Evolutionary conservation across 53 echinoderm and acorn worm species (phyloP).

Genomic region (Mesocentrotus franciscanus): DNA sequence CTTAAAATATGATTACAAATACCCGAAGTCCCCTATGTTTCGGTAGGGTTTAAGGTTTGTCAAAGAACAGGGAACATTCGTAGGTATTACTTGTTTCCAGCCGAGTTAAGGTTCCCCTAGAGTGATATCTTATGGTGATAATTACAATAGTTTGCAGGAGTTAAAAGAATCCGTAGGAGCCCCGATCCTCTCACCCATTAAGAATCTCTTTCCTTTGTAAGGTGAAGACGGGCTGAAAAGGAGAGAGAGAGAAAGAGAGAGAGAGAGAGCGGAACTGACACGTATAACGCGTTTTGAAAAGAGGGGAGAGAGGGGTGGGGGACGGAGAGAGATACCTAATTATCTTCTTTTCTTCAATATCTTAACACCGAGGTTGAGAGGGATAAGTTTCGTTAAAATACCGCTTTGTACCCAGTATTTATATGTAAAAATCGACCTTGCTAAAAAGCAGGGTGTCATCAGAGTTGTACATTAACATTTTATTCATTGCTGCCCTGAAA

Average conservation of each 20-base stretch:
- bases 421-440: no score
- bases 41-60: not conserved
- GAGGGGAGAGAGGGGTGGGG: not conserved
- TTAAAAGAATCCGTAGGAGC: not conserved
- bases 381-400: no score
- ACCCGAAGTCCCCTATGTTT: not conserved
- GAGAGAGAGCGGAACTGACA: not conserved
- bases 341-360: not conserved
- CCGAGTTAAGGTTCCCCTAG: not conserved
- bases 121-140: not conserved
- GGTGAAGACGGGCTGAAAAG: not conserved
- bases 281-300: no score
- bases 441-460: no score
- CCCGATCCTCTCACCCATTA: not conserved
- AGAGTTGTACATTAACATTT: not conserved
- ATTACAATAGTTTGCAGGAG: not conserved
- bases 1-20: not conserved
- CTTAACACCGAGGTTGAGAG: no score
- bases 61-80: not conserved
- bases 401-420: no score
- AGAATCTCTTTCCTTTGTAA: not conserved
- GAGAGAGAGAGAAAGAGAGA: not conserved
- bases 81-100: not conserved
- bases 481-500: not conserved
- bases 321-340: not conserved